Evolutionary conservation across 1,140 invertebrate genomes (phyloP), one percentile per base, ranked within the genome.

Genomic region (Lethocerus indicus): DNA sequence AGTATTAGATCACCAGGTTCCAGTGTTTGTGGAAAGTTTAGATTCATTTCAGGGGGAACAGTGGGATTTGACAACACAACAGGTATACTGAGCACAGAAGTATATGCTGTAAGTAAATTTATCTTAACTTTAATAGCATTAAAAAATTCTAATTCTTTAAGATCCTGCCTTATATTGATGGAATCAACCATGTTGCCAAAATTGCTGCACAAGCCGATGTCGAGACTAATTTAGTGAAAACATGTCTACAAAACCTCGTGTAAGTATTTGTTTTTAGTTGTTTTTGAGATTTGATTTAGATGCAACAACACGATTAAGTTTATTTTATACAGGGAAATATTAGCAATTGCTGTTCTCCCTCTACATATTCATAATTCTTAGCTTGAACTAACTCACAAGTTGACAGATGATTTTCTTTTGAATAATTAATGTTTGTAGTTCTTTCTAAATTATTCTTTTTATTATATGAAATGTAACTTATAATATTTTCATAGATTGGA

Each of bases 21-120:
- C 92, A 0, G 75, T 94, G 27, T 78, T 93, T 58, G 68, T 83
- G 35, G 71, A 75, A 58, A 64, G 69, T 60, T 61, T 64, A 61
- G 71, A 71, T 64, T 61, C 63, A 48, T 73, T 68, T 60, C 72
- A 67, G 55, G 65, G 65, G 6, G 77, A 79, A 59, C 77, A 84
- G 45, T 95, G 89, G 89, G 90, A 95, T 66, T 73, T 95, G 21
- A 94, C 91, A 3, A 94, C 90, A 4, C 81, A 91, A 62, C 82
- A 87, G 69, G 77, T 79, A 32, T 32, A 32, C 7, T 32, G n/a
- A 9, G 7, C 29, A 32, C 7, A 9, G 7, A 32, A 32, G 7
- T 9, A 9, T 9, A 9, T 9, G 7, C 7, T 32, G n/a, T 32
- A 32, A 9, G n/a, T 32, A 32, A 9, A 32, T 9, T 9, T 9